A percentile compares a stretch with the other conserved stretches of the same genome.
Evolutionary conservation across 2,797 vertebrate species (phyloP).

Genomic region (Somateria mollissima): DNA sequence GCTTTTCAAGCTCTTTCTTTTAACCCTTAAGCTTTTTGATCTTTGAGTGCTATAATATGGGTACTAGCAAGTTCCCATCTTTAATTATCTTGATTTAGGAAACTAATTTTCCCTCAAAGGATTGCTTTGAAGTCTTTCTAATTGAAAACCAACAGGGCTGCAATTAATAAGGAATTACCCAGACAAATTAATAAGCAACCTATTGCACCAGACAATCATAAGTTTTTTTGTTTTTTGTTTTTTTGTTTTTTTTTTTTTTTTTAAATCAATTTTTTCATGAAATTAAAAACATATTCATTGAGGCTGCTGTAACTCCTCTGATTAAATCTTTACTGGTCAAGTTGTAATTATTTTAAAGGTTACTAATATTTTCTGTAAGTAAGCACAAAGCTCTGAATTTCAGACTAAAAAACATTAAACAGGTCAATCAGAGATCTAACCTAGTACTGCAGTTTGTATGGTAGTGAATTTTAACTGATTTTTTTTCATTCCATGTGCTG

Average conservation of each 20-base stretch:
- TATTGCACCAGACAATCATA: background rate
- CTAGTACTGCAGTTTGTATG: background rate
- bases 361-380: background rate
- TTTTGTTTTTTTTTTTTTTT: no score
- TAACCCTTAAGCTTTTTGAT: constrained; percentile 53
- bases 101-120: constrained; percentile 39
- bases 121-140: constrained; percentile 33
- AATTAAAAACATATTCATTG: background rate
- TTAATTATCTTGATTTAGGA: constrained; percentile 42
- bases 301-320: background rate
- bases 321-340: background rate
- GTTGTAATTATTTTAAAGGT: background rate
- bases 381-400: background rate
- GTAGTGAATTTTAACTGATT: background rate
- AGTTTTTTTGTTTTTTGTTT: no score
- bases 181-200: constrained; percentile 11
- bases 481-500: background rate
- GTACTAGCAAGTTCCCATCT: constrained; percentile 23
- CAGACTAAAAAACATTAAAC: background rate
- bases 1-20: constrained; percentile 9
- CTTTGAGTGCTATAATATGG: constrained; percentile 23
- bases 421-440: background rate
- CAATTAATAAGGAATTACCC: constrained; percentile 16
- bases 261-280: background rate
- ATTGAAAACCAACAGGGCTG: constrained; percentile 10